Evolutionary conservation across 2,113 vertebrate species (phyloP).

Genomic region (Murina feae): DNA sequence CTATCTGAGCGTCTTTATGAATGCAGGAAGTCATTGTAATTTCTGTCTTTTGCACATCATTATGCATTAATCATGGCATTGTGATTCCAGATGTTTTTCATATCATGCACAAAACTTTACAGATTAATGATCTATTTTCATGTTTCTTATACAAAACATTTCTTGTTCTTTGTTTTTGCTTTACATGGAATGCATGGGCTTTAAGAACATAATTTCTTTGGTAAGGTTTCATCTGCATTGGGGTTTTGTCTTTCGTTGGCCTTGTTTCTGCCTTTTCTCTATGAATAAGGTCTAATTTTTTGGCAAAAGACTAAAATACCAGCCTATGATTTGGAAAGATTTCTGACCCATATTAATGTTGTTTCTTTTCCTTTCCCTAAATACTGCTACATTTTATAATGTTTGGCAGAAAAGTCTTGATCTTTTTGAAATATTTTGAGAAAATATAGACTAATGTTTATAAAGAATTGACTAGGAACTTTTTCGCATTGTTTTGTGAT

Average conservation of each 20-base stretch:
- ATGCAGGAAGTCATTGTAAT: constrained; percentile 42
- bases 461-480: not conserved
- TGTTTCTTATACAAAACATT: constrained; percentile 81
- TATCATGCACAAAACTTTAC: constrained; percentile 68
- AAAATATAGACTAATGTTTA: constrained; percentile 27
- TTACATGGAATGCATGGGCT: constrained; percentile 87
- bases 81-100: constrained; percentile 72
- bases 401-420: constrained; percentile 37
- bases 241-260: constrained; percentile 64
- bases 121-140: constrained; percentile 68
- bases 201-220: constrained; percentile 94
- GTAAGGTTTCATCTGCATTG: constrained; percentile 90
- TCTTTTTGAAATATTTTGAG: constrained; percentile 15
- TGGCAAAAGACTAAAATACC: constrained; percentile 17
- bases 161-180: constrained; percentile 86
- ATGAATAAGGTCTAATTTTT: constrained; percentile 26
- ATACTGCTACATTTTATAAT: constrained; percentile 28
- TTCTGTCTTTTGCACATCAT: constrained; percentile 55
- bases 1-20: not conserved
- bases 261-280: constrained; percentile 36
- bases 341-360: constrained; percentile 3
- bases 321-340: constrained; percentile 17
- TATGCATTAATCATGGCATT: constrained; percentile 63
- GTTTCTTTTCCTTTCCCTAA: not conserved
- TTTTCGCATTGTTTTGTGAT: constrained; percentile 18